Evolutionary conservation across 1,140 invertebrate species (phyloP).

Genomic region (Bathynomus jamesi): DNA sequence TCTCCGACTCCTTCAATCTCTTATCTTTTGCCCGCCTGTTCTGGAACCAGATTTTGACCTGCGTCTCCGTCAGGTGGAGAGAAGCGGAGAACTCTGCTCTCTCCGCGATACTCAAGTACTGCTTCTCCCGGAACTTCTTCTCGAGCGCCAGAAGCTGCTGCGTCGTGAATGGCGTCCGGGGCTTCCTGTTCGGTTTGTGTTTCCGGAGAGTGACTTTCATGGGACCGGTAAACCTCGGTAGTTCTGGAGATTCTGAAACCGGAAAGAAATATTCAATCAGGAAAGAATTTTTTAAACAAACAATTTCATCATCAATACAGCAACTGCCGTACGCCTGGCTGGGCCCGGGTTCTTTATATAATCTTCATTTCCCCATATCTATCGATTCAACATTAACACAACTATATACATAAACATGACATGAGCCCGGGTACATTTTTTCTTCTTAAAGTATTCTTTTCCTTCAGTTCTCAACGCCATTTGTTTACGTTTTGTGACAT

Average conservation of each 20-base stretch:
- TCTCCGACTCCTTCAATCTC: conserved; percentile 53
- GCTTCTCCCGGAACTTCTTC: conserved; percentile 57
- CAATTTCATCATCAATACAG: too few relatives aligned
- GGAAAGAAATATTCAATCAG: too few relatives aligned
- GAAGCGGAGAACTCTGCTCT: conserved; percentile 57
- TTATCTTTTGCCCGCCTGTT: conserved; percentile 55
- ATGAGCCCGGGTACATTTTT: too few relatives aligned
- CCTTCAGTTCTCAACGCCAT: too few relatives aligned
- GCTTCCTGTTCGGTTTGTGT: conserved; percentile 61
- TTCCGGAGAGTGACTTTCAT: conserved; percentile 46
- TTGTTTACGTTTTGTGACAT: too few relatives aligned
- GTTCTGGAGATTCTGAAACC: conserved; percentile 48
- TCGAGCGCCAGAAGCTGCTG: conserved; percentile 57
- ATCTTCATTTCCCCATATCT: too few relatives aligned
- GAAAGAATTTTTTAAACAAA: too few relatives aligned
- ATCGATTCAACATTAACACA: too few relatives aligned
- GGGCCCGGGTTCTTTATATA: too few relatives aligned
- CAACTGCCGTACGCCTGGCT: too few relatives aligned
- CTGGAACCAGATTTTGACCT: conserved; percentile 58
- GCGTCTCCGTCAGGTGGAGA: conserved; percentile 57
- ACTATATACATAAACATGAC: too few relatives aligned
- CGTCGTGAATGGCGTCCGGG: conserved; percentile 59
- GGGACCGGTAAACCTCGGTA: conserved; percentile 40
- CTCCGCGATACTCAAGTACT: conserved; percentile 59
- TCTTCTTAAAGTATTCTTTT: too few relatives aligned